These are phyloP conservation scores for Grapholita molesta DNA, from an alignment of 1,140 invertebrate genomes.

Conservation along the genomic window DNA sequence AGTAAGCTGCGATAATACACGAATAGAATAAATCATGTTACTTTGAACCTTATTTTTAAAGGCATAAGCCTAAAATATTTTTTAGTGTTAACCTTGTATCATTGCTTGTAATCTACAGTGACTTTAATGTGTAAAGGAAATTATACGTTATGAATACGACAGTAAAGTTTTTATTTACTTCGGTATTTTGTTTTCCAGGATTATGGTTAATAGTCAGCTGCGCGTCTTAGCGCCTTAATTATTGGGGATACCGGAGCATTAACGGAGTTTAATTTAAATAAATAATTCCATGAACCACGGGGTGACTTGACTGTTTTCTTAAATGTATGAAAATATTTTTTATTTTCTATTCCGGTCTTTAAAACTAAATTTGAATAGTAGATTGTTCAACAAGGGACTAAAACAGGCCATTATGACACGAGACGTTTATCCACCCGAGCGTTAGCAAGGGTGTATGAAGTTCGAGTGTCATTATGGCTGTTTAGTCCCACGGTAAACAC, in stretches of 20 bases:
- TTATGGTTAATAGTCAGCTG: neutral
- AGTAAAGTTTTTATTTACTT: neutral
- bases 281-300: neutral
- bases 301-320: neutral
- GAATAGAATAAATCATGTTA: neutral
- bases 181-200: neutral
- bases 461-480: too few species aligned
- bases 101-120: neutral
- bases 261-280: constrained; percentile 11
- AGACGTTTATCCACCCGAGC: too few species aligned
- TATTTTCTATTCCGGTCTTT: neutral
- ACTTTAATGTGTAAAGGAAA: neutral
- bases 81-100: neutral
- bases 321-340: neutral
- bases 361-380: neutral
- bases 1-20: neutral
- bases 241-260: neutral
- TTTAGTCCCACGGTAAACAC: too few species aligned
- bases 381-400: too few species aligned
- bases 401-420: too few species aligned
- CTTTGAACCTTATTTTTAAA: neutral
- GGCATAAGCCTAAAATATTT: neutral
- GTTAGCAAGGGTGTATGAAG: too few species aligned
- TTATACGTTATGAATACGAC: neutral
- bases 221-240: constrained; percentile 1